phyloP scores from a whole-genome alignment of 2,888 invertebrate species.

The Panopea generosa region DNA sequence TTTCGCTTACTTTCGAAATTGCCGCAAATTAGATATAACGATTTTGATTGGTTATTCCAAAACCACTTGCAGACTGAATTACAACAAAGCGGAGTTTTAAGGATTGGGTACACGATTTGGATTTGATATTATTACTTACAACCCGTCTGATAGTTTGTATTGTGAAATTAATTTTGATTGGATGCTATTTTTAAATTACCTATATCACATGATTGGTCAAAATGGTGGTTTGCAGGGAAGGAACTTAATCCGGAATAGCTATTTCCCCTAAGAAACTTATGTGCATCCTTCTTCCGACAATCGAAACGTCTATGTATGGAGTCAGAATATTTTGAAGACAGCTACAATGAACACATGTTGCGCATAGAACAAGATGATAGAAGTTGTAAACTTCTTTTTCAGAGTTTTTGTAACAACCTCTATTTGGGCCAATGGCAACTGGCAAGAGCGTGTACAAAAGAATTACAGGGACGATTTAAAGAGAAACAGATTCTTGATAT shows the following conservation, averaged over 20 bases:
- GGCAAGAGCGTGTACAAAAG: constrained; percentile 72
- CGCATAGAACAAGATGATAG: neutral
- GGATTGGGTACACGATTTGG: neutral
- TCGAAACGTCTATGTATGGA: neutral
- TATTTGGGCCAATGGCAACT: constrained; percentile 83
- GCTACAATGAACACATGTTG: neutral
- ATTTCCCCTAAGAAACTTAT: neutral
- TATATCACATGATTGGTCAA: constrained; percentile 71
- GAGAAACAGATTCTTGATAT: constrained; percentile 68
- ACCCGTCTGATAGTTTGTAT: neutral
- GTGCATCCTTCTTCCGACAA: neutral
- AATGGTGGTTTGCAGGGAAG: constrained; percentile 58
- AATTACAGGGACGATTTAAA: constrained; percentile 46
- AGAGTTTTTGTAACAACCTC: constrained; percentile 80
- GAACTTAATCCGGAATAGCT: neutral
- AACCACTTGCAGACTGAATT: neutral
- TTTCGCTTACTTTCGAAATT: constrained; percentile 58
- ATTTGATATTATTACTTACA: neutral
- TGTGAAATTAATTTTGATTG: constrained; percentile 23
- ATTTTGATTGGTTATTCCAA: constrained; percentile 40
- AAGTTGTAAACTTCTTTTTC: constrained; percentile 12
- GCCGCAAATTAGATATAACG: constrained; percentile 47
- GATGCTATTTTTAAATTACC: neutral
- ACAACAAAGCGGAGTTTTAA: neutral
- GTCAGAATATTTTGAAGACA: neutral